phyloP scores from a whole-genome alignment of 2,888 invertebrate genomes.

The Altica lythri region DNA sequence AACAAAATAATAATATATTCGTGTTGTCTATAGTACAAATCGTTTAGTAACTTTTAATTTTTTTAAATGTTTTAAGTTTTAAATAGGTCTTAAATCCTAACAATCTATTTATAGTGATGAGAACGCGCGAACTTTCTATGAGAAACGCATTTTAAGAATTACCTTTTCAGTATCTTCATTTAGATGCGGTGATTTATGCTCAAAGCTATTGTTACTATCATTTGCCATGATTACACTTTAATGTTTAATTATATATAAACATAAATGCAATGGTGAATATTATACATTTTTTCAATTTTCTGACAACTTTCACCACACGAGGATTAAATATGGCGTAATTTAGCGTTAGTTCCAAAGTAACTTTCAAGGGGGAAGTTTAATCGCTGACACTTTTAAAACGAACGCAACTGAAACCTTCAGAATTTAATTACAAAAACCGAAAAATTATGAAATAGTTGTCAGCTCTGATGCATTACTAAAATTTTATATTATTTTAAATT shows the following conservation, averaged over 20 bases:
- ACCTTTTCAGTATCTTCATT: constrained; percentile 51
- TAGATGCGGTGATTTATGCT: constrained; percentile 40
- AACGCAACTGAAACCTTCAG: too few relatives aligned
- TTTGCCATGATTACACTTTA: constrained; percentile 52
- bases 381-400: constrained; percentile 4
- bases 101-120: constrained; percentile 51
- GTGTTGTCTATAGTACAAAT: too few relatives aligned
- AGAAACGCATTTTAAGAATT: constrained; percentile 43
- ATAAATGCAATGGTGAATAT: constrained; percentile 44
- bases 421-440: too few relatives aligned
- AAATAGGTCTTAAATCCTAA: constrained; percentile 20
- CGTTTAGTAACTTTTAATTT: too few relatives aligned
- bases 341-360: constrained; percentile 36
- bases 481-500: too few relatives aligned
- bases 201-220: constrained; percentile 47
- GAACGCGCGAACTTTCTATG: constrained; percentile 52
- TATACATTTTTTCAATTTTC: constrained; percentile 53
- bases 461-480: too few relatives aligned
- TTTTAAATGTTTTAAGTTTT: too few relatives aligned
- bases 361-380: constrained; percentile 33
- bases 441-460: too few relatives aligned
- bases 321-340: constrained; percentile 56
- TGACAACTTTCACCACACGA: constrained; percentile 57
- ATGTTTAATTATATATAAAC: constrained; percentile 44
- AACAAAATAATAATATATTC: too few relatives aligned